Evolutionary conservation across 1,140 invertebrate species (phyloP).

Genomic region (Thaumetopoea pityocampa): DNA sequence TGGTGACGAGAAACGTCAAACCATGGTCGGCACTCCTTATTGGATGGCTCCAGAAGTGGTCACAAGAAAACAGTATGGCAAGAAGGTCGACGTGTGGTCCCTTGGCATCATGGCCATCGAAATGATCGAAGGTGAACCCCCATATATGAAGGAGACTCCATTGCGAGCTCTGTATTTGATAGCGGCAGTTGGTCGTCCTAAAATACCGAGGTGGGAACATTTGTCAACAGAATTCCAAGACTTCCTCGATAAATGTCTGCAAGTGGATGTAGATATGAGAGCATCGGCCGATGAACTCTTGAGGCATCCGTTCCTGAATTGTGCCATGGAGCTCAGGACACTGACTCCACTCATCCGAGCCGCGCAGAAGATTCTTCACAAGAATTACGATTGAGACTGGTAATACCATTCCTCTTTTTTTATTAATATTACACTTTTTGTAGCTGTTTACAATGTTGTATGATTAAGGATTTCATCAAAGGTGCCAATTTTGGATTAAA

Average conservation of each 20-base stretch:
- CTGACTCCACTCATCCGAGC: conserved; percentile 94
- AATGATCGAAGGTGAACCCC: conserved; percentile 98
- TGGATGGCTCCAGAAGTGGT: conserved; percentile 96
- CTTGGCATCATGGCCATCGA: conserved; percentile 98
- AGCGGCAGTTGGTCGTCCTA: conserved; percentile 95
- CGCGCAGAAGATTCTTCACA: conserved; percentile 87
- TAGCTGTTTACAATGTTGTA: conserved; percentile 32
- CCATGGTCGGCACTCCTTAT: conserved; percentile 95
- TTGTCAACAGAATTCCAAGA: conserved; percentile 86
- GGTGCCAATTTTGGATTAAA: conserved; percentile 35
- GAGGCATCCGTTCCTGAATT: conserved; percentile 91
- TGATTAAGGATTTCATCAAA: conserved; percentile 18
- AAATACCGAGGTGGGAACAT: conserved; percentile 89
- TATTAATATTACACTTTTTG: conserved; percentile 29
- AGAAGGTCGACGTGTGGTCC: conserved; percentile 97
- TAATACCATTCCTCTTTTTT: conserved; percentile 30
- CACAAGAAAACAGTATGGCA: conserved; percentile 88
- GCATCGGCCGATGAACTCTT: conserved; percentile 90
- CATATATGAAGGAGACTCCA: conserved; percentile 96
- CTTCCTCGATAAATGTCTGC: conserved; percentile 93
- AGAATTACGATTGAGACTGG: conserved; percentile 69
- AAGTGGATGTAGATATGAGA: conserved; percentile 93
- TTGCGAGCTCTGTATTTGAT: conserved; percentile 96
- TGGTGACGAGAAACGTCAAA: conserved; percentile 95
- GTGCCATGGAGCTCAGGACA: conserved; percentile 89